Percentiles rank a stretch among this genome's conserved stretches.
Evolutionary conservation across 1,140 invertebrate genomes (phyloP).

Genomic region (Dryas iulia): DNA sequence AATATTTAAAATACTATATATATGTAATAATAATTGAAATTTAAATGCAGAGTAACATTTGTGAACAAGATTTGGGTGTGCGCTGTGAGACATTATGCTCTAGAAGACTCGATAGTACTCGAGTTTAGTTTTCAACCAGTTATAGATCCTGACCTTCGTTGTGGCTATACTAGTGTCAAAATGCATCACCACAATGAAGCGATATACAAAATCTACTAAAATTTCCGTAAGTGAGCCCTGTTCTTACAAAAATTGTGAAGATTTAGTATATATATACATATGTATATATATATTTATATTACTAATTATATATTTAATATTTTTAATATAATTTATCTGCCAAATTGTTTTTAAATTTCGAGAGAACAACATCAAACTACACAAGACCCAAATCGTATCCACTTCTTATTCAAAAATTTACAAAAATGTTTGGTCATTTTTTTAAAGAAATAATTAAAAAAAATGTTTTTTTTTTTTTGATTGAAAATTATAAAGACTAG

Average conservation of each 20-base stretch:
- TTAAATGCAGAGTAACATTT: conserved; percentile 52
- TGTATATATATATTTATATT: not conserved
- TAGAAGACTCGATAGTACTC: too few relatives aligned
- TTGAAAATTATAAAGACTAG: conserved; percentile 25
- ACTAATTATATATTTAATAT: not conserved
- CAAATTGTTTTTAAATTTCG: conserved; percentile 12
- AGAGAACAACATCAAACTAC: conserved; percentile 32
- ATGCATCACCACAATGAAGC: conserved; percentile 33
- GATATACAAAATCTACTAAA: conserved; percentile 51
- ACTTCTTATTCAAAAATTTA: conserved; percentile 34
- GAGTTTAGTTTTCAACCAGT: conserved; percentile 7
- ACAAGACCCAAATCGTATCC: conserved; percentile 27
- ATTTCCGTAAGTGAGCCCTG: conserved; percentile 62
- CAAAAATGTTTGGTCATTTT: conserved; percentile 44
- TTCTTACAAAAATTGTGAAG: conserved; percentile 37
- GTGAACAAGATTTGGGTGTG: conserved; percentile 33
- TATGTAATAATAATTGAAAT: conserved; percentile 45
- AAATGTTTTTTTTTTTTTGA: not conserved
- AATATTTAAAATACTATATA: conserved; percentile 49
- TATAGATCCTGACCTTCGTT: conserved; percentile 43
- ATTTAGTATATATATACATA: conserved; percentile 53
- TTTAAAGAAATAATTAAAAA: conserved; percentile 32
- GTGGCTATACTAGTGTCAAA: conserved; percentile 12
- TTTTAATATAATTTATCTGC: conserved; percentile 5
- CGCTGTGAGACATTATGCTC: conserved; percentile 21